phyloP scores from a whole-genome alignment of 2,113 vertebrate species.

The Pangasianodon hypophthalmus region DNA sequence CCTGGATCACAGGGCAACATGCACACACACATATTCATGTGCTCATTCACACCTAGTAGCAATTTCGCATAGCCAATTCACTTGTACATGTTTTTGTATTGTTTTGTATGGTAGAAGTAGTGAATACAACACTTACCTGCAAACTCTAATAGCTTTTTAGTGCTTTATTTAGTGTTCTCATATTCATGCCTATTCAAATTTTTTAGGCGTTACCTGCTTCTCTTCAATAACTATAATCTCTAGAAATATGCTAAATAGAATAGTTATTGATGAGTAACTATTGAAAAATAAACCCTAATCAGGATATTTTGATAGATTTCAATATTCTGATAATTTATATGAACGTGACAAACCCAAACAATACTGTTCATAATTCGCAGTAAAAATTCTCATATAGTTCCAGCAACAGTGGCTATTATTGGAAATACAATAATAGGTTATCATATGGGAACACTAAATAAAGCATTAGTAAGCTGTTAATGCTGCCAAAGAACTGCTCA shows the following conservation, averaged over 20 bases:
- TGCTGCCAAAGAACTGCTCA: background rate
- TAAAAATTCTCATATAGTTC: background rate
- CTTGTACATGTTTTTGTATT: background rate
- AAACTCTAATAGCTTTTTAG: background rate
- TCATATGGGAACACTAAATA: background rate
- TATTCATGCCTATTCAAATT: background rate
- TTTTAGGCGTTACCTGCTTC: background rate
- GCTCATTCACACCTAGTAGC: background rate
- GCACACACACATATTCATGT: background rate
- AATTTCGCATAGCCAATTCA: background rate
- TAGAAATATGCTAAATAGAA: background rate
- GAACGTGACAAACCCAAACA: background rate
- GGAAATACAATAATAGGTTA: background rate
- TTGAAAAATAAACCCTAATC: background rate
- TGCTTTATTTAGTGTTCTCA: background rate
- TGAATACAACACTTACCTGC: too few relatives aligned
- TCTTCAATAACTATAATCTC: background rate
- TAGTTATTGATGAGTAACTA: background rate
- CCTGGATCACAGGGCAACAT: background rate
- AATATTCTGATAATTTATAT: background rate
- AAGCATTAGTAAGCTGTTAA: background rate
- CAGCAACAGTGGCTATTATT: background rate
- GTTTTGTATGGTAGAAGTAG: too few relatives aligned
- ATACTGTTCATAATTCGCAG: background rate
- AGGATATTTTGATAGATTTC: background rate